Base-by-base conservation (phyloP, 2,888 invertebrate species). In the Clitarchus hookeri region DNA sequence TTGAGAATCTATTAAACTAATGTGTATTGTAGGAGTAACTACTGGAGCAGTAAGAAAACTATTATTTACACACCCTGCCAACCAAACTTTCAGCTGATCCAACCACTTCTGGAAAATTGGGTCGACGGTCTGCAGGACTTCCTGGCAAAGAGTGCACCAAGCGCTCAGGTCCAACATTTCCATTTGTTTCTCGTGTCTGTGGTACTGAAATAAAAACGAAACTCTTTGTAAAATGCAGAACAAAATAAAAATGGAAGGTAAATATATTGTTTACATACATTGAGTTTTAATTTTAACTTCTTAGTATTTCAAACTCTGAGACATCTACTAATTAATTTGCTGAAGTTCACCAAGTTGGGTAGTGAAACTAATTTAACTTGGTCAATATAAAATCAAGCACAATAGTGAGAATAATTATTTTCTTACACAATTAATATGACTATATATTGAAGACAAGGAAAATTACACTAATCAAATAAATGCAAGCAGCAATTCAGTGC, bases 81-180 rank as follows among this genome's bases (percentile, higher is more conserved):
- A 99, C 98, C 88, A 99, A 94, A 92, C 97, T 98, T 92, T 98
- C 98, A 80, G 98, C 98, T 89, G 98, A 98, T 88, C 98, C 98
- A 90, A 97, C 95, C 86, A 97, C 96, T 90, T 96, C 96, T 90
- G 96, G 95, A 85, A 95, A 93, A 90, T 94, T 94, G 87, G 94
- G 94, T 89, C 94, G 93, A 89, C 94, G 92, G 90, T 95, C 95
- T 88, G 94, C 94, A 86, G 95, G 95, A 91, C 94, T 95, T 89
- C 95, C 95, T 86, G 95, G 95, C 89, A 95, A 93, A 89, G 95
- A 95, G 91, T 95, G 95, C 88, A 94, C 93, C 90, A 94, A 92
- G 88, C 95, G 93, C 90, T 95, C 94, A 88, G 92, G 90, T 87
- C 92, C 93, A 89, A 92, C 92, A 89, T 93, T 93, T 87, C 94